Evolutionary conservation across 2,113 vertebrate species (phyloP).

Genomic region (Gopherus flavomarginatus): DNA sequence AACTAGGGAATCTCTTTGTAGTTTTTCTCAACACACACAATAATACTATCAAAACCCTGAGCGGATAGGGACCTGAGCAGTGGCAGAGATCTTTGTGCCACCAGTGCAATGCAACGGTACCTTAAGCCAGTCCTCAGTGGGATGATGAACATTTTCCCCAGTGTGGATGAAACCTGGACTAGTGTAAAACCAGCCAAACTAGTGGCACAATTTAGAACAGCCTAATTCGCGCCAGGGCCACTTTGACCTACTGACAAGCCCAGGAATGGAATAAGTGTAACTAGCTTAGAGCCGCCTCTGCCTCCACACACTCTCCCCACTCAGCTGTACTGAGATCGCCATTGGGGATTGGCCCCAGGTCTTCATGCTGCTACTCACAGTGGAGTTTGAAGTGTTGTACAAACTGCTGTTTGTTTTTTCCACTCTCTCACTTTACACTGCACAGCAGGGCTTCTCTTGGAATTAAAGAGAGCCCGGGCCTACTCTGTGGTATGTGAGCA

Average conservation of each 20-base stretch:
- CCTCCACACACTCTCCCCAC: not conserved
- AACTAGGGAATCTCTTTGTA: not conserved
- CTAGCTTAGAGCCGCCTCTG: not conserved
- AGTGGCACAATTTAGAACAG: not conserved
- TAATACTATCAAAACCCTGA: not conserved
- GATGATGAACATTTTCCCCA: not conserved
- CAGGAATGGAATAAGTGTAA: not conserved
- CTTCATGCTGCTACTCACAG: not conserved
- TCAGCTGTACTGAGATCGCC: not conserved
- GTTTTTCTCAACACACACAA: too few species aligned
- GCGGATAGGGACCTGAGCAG: too few species aligned
- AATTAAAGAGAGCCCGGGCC: not conserved
- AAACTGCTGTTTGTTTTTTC: not conserved
- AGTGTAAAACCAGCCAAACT: too few species aligned
- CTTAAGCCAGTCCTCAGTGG: not conserved
- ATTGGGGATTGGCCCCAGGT: not conserved
- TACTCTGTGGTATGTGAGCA: not conserved
- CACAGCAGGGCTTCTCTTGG: too few species aligned
- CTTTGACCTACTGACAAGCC: rapidly evolving
- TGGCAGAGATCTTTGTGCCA: not conserved
- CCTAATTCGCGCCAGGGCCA: not conserved
- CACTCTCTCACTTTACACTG: not conserved
- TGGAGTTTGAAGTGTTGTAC: not conserved
- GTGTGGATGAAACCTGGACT: not conserved
- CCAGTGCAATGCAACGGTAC: not conserved